phyloP scores from a whole-genome alignment of 2,888 invertebrate species.

The Ephialtes manifestator region DNA sequence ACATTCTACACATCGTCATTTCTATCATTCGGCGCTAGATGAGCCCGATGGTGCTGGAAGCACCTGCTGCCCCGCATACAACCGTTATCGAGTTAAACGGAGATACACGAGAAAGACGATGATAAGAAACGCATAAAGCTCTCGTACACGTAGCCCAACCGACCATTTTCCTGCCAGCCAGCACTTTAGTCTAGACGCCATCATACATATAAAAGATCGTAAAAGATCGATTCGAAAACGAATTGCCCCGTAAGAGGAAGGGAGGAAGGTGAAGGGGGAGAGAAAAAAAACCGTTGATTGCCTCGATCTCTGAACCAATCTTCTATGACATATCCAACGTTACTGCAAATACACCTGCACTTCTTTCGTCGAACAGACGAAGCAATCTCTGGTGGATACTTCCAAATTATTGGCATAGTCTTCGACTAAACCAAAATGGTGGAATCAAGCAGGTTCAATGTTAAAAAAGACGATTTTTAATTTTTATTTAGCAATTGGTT shows the following conservation, averaged over 20 bases:
- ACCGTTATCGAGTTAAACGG: neutral
- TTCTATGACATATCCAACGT: slow-evolving; percentile 40
- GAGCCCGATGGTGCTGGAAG: neutral
- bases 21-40: slow-evolving; percentile 2
- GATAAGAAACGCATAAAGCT: slow-evolving; percentile 55
- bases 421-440: neutral
- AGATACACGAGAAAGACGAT: slow-evolving; percentile 16
- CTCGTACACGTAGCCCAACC: neutral
- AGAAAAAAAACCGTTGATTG: slow-evolving; percentile 53
- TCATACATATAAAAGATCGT: slow-evolving; percentile 61
- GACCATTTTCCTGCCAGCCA: slow-evolving; percentile 27
- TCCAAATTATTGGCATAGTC: neutral
- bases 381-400: neutral
- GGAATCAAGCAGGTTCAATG: neutral
- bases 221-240: slow-evolving; percentile 64
- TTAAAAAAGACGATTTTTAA: neutral
- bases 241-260: slow-evolving; percentile 46
- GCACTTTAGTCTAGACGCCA: slow-evolving; percentile 52
- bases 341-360: slow-evolving; percentile 16
- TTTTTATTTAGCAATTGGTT: too few species aligned
- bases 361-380: neutral
- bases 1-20: slow-evolving; percentile 22
- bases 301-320: slow-evolving; percentile 62
- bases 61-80: neutral
- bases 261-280: slow-evolving; percentile 6